Evolutionary conservation across 2,113 vertebrate genomes (phyloP), one percentile per base, ranked within the genome.

Genomic region (Sylvia atricapilla): DNA sequence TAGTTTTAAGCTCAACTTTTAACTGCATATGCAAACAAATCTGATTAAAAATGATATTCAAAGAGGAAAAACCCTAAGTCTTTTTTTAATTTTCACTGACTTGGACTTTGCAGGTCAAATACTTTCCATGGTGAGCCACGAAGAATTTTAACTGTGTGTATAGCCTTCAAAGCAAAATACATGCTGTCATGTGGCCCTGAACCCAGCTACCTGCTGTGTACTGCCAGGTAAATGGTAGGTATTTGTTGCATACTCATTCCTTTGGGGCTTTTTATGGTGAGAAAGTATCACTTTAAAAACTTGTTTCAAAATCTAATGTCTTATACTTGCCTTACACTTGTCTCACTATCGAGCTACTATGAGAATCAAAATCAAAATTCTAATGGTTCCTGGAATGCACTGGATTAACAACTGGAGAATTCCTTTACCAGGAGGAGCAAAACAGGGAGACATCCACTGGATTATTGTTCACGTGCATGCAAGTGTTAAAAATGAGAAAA

Each of bases 31-130:
- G 49, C 43, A 85, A 95, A 90, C 33, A 97, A 94, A 95, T 6
- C 21, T 87, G 67, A 95, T 67, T 95, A 91, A 95, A 95, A 46
- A 94, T 66, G 15, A 82, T 89, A 84, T 60, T 28, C 59, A 80
- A 86, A 88, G 80, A 70, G 66, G 24, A 91, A 63, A 91, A 78
- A 89, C 6, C 5, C 6, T 39, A 87, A 28, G 27, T 55, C n/a
- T 95, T 67, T 92, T 88, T 39, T 17, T 15, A 19, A 76, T 94
- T 82, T 96, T 55, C 55, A 81, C 83, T 96, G 59, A 56, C 75
- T 80, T 96, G 62, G 84, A 94, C 79, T 95, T 87, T 18, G 21
- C 31, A 87, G 58, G 64, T 92, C 75, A 94, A 97, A 92, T 84
- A 70, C 53, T 95, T 97, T 67, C 79, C 35, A 59, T 55, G 43